Percentiles rank a stretch among this genome's conserved stretches.
These are phyloP conservation scores for Buceros bicornis DNA, from an alignment of 2,797 vertebrate genomes.

Conservation along the genomic window DNA sequence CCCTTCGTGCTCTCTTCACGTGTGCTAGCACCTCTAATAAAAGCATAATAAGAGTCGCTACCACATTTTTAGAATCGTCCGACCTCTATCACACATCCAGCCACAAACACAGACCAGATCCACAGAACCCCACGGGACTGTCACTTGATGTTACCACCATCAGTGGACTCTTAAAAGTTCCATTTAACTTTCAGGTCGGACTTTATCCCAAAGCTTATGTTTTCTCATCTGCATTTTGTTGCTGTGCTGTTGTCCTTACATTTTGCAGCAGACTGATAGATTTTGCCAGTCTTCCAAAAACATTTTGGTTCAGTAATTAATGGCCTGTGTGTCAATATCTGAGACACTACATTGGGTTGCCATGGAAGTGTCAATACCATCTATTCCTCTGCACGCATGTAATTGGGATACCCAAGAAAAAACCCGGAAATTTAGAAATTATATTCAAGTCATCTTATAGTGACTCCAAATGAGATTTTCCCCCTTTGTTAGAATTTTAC, in stretches of 20 bases:
- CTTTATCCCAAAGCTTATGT: not conserved
- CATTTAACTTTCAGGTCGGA: not conserved
- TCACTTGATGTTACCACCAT: not conserved
- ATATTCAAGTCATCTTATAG: not conserved
- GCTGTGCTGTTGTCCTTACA: not conserved
- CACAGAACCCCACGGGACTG: not conserved
- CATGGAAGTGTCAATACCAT: constrained; percentile 73
- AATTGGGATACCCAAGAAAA: constrained; percentile 61
- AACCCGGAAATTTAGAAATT: constrained; percentile 40
- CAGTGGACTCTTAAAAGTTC: not conserved
- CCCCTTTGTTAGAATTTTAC: not conserved
- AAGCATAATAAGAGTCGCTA: not conserved
- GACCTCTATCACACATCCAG: not conserved
- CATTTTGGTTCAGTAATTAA: constrained; percentile 40
- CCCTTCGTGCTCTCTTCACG: not conserved
- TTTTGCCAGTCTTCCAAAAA: constrained; percentile 46
- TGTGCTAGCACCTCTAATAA: not conserved
- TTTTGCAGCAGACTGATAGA: not conserved
- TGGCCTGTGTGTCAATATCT: constrained; percentile 58
- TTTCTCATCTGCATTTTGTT: constrained; percentile 26
- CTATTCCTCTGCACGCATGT: not conserved
- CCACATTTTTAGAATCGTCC: not conserved
- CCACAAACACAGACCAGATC: not conserved
- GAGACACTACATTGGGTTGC: constrained; percentile 56
- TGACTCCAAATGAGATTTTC: constrained; percentile 24